These are phyloP conservation scores for Lepisosteus oculatus DNA, from an alignment of 2,113 vertebrate species.

Conservation along the genomic window DNA sequence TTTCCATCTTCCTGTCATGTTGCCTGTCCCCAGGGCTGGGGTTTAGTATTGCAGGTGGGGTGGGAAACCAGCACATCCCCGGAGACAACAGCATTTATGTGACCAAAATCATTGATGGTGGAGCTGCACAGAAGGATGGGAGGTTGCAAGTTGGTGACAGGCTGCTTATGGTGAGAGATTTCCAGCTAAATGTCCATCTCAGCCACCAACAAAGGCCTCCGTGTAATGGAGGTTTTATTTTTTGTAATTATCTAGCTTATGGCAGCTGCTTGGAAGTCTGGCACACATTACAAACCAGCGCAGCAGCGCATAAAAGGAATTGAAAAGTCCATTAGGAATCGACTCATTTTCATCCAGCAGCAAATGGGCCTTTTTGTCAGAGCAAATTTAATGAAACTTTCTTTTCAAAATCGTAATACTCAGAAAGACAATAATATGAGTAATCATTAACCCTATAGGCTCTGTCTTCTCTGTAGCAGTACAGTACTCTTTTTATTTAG, in stretches of 20 bases:
- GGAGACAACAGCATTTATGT: slow-evolving; percentile 98
- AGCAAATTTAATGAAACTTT: background rate
- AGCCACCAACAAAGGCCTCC: no score
- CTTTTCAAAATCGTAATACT: no score
- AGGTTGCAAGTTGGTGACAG: slow-evolving; percentile 90
- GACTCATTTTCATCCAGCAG: background rate
- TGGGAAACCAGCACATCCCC: slow-evolving; percentile 95
- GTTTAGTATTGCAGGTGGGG: slow-evolving; percentile 94
- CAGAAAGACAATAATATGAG: no score
- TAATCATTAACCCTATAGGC: no score
- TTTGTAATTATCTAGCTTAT: background rate
- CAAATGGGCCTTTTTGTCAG: background rate
- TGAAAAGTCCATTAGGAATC: background rate
- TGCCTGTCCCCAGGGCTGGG: slow-evolving; percentile 74
- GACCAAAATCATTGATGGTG: slow-evolving; percentile 95
- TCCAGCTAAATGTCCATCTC: background rate
- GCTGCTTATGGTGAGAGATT: slow-evolving; percentile 82
- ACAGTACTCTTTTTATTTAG: no score
- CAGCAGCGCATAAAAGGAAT: background rate
- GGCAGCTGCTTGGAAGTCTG: background rate
- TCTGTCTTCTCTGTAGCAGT: no score
- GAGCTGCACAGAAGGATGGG: slow-evolving; percentile 88
- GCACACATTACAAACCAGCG: background rate
- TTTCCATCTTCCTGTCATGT: background rate
- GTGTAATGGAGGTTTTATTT: no score